Conservation (phyloP, 2,888 invertebrate species). For the Leptopilina drosophilae region DNA sequence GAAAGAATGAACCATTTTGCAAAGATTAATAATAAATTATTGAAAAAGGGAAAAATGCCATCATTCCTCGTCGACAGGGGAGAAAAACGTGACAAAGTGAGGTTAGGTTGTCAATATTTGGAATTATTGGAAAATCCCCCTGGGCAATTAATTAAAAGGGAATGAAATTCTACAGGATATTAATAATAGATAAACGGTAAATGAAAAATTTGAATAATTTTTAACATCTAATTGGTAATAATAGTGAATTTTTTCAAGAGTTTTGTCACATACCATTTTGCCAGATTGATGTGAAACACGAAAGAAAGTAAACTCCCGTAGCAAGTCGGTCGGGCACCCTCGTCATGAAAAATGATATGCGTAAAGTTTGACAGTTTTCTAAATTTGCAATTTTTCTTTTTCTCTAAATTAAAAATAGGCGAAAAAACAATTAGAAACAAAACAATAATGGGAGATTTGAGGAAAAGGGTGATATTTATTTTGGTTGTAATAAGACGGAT, state of each 20-base stretch:
- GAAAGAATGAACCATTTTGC: neutral
- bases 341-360: neutral
- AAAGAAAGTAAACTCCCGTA: conserved; percentile 9
- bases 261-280: conserved; percentile 52
- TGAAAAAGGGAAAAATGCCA: neutral
- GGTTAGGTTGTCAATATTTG: neutral
- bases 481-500: no score
- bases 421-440: no score
- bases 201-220: neutral
- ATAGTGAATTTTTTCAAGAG: conserved; percentile 45
- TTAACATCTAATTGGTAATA: conserved; percentile 11
- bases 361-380: no score
- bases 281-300: conserved; percentile 35
- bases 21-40: neutral
- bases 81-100: conserved; percentile 23
- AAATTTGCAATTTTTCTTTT: no score
- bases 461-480: no score
- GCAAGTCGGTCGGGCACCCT: neutral
- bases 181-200: neutral
- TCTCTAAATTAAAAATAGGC: no score
- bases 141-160: neutral
- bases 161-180: neutral
- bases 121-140: neutral
- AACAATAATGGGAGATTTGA: no score
- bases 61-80: neutral